Conservation (phyloP, 2,888 invertebrate species). For the Phalangium opilio region DNA sequence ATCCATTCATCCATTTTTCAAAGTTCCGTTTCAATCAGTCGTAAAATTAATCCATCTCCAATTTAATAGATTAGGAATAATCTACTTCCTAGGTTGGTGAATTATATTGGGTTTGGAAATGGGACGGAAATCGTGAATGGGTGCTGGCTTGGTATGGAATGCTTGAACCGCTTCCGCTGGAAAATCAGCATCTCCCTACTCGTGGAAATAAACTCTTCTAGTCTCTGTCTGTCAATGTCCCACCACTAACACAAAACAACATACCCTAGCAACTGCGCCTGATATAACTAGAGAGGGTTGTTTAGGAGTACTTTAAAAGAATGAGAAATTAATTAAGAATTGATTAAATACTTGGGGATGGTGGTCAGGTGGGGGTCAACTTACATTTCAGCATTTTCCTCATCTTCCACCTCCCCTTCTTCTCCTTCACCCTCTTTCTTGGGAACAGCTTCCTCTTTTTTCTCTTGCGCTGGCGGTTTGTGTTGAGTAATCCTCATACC, state of each 20-base stretch:
- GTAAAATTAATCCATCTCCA: no score
- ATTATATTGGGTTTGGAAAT: conserved; percentile 47
- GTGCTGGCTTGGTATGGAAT: conserved; percentile 62
- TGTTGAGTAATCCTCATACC: conserved; percentile 85
- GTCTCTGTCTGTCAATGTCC: no score
- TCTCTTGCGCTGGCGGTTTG: conserved; percentile 40
- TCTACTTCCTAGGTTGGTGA: conserved; percentile 76
- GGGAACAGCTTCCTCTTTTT: conserved; percentile 23
- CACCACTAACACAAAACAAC: conserved; percentile 1
- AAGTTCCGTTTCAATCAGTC: no score
- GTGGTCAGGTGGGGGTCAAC: conserved; percentile 29
- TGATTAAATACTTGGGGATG: conserved; percentile 22
- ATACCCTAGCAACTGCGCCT: conserved; percentile 52
- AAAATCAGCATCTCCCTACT: conserved; percentile 63
- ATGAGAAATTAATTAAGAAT: conserved; percentile 11
- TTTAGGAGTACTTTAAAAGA: conserved; percentile 57
- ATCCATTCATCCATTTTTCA: no score
- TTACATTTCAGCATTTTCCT: not conserved
- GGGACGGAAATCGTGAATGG: conserved; percentile 45
- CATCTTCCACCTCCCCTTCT: conserved; percentile 9
- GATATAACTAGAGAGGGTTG: conserved; percentile 46
- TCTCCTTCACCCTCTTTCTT: conserved; percentile 27
- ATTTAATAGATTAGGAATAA: not conserved
- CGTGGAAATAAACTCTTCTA: no score
- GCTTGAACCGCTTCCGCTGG: conserved; percentile 71